A percentile compares a stretch with the other conserved stretches of the same genome.
These are phyloP conservation scores for Hirundo rustica DNA, from an alignment of 2,797 vertebrate species.

Conservation along the genomic window DNA sequence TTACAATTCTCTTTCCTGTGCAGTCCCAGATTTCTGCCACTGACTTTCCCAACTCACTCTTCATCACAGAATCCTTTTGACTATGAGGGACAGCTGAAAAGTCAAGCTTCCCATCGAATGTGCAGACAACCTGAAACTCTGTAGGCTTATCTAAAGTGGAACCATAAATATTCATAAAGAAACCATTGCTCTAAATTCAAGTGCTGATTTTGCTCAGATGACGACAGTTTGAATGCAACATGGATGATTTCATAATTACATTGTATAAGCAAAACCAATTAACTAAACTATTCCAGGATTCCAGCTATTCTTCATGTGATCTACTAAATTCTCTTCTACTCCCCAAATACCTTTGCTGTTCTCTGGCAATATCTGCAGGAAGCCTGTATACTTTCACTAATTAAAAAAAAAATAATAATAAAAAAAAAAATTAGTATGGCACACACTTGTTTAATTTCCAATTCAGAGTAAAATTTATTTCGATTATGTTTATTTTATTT, in stretches of 20 bases:
- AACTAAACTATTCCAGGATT: not conserved
- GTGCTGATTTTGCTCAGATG: not conserved
- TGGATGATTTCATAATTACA: not conserved
- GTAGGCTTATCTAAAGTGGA: not conserved
- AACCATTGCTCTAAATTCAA: not conserved
- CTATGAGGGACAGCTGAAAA: not conserved
- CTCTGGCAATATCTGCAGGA: not conserved
- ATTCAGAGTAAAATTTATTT: not conserved
- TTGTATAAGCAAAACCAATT: not conserved
- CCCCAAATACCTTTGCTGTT: not conserved
- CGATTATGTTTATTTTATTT: not conserved
- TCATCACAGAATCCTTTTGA: not conserved
- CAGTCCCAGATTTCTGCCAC: not conserved
- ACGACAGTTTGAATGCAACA: not conserved
- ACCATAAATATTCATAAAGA: not conserved
- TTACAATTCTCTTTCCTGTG: not conserved
- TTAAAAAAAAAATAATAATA: too few relatives aligned
- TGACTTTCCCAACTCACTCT: not conserved
- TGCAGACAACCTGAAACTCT: not conserved
- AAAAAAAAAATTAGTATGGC: not conserved
- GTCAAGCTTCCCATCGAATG: not conserved
- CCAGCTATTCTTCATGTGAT: not conserved
- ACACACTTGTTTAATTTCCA: not conserved
- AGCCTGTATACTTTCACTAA: not conserved
- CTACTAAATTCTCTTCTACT: not conserved